Conservation (phyloP, 2,113 vertebrate genomes). For the Smithornis capensis region DNA sequence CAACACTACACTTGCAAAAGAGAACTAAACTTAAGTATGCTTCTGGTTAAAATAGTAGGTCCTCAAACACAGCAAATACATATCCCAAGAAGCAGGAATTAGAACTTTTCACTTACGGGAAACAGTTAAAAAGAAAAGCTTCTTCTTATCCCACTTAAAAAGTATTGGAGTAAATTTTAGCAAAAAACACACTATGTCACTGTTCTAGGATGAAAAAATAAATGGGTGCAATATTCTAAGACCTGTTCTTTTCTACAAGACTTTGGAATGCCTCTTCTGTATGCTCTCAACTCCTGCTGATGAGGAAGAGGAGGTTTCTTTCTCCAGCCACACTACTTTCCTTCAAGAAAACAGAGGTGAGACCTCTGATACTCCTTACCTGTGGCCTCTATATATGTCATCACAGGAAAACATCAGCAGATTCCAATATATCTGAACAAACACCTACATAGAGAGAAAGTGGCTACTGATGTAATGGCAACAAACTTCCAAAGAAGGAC, state of each 20-base stretch:
- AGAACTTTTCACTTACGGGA: not conserved
- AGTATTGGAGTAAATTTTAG: not conserved
- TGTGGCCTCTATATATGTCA: not conserved
- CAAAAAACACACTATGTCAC: not conserved
- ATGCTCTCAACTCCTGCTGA: not conserved
- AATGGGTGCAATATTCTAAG: not conserved
- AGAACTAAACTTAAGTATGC: not conserved
- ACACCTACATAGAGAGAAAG: not conserved
- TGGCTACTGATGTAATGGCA: not conserved
- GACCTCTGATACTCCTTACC: not conserved
- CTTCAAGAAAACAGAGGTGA: not conserved
- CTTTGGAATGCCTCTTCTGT: not conserved
- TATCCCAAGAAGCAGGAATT: not conserved
- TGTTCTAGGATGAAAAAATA: not conserved
- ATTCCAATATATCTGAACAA: not conserved
- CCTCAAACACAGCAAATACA: not conserved
- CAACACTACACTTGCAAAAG: not conserved
- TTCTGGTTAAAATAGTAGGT: not conserved
- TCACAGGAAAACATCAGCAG: accelerated
- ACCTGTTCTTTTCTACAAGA: not conserved
- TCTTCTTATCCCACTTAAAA: not conserved
- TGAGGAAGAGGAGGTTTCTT: not conserved
- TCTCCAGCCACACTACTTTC: not conserved
- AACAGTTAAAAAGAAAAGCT: not conserved
- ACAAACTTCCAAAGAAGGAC: not conserved